Conservation (phyloP, 2,888 invertebrate species). For the Drosophila austrosaltans region DNA sequence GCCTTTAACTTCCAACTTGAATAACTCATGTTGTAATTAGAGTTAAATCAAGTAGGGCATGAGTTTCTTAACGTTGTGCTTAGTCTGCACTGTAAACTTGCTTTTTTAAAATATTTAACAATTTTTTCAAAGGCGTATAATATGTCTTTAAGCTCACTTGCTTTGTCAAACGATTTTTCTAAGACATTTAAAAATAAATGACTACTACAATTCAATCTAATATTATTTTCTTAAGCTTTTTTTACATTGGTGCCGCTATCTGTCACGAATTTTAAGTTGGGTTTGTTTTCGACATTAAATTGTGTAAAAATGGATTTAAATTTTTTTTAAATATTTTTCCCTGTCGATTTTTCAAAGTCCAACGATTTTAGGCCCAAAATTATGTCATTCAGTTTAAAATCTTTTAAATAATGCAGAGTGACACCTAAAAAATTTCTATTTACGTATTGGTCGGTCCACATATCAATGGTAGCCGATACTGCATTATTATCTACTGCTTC, state of each 20-base stretch:
- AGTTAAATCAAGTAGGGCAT: too few relatives aligned
- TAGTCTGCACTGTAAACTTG: too few relatives aligned
- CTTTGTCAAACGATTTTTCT: too few relatives aligned
- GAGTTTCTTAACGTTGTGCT: too few relatives aligned
- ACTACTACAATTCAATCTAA: slow-evolving; percentile 24
- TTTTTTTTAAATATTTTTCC: slow-evolving; percentile 20
- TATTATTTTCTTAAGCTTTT: slow-evolving; percentile 14
- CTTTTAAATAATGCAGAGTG: slow-evolving; percentile 47
- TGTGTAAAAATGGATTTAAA: slow-evolving; percentile 15
- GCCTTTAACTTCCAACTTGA: too few relatives aligned
- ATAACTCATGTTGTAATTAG: too few relatives aligned
- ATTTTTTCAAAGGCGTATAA: too few relatives aligned
- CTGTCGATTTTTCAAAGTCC: slow-evolving; percentile 4
- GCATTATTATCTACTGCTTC: neutral
- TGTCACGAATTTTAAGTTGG: slow-evolving; percentile 23
- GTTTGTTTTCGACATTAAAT: slow-evolving; percentile 3
- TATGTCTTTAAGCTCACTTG: too few relatives aligned
- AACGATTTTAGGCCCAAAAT: slow-evolving; percentile 16
- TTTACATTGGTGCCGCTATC: slow-evolving; percentile 8
- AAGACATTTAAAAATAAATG: slow-evolving; percentile 23
- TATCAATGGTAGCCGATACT: too few relatives aligned
- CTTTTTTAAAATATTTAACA: too few relatives aligned
- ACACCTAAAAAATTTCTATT: slow-evolving; percentile 46
- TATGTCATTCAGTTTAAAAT: slow-evolving; percentile 17
- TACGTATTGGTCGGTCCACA: slow-evolving; percentile 35